These are phyloP conservation scores for Xanthorhoe spadicearia DNA, from an alignment of 2,888 invertebrate species.

Conservation along the genomic window DNA sequence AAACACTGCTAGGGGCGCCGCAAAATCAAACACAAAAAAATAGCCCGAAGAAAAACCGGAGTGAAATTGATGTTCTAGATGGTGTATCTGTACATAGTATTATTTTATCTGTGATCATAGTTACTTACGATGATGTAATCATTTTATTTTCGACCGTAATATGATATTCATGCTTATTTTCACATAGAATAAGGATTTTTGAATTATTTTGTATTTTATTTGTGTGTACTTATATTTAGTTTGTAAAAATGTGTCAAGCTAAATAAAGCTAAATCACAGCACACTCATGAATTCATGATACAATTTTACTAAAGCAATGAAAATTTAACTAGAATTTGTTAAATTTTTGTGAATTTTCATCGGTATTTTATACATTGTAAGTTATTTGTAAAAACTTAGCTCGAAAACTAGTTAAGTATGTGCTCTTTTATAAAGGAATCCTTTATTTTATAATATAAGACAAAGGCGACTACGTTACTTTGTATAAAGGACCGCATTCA, in stretches of 20 bases:
- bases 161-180: constrained; percentile 23
- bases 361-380: constrained; percentile 13
- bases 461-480: no score
- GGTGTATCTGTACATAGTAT: no score
- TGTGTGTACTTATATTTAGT: constrained; percentile 16
- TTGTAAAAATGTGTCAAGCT: constrained; percentile 20
- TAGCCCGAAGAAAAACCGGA: no score
- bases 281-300: neutral
- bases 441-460: no score
- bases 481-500: no score
- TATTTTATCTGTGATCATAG: no score
- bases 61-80: no score
- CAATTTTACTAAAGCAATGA: constrained; percentile 8
- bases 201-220: constrained; percentile 23
- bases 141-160: constrained; percentile 41
- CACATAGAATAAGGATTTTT: constrained; percentile 19
- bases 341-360: constrained; percentile 8
- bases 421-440: neutral
- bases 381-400: constrained; percentile 5
- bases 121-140: constrained; percentile 58
- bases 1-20: no score
- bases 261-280: neutral
- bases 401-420: constrained; percentile 11
- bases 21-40: no score
- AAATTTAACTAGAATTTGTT: constrained; percentile 4